phyloP scores from a whole-genome alignment of 2,113 vertebrate species.

The Taxidea taxus region DNA sequence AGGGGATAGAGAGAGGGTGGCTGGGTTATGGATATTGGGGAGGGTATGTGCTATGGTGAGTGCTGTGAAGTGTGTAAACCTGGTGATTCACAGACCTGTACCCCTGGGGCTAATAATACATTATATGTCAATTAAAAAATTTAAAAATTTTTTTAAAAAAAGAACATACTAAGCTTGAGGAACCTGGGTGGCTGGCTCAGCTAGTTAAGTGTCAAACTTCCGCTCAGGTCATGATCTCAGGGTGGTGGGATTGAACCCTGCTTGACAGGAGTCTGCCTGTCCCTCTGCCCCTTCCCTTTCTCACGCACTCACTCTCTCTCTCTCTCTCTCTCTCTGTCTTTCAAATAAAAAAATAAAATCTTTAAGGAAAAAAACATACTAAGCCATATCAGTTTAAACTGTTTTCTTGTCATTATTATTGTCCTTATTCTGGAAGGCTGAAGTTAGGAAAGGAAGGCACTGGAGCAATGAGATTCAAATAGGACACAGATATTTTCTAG shows the following conservation, averaged over 20 bases:
- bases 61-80: no score
- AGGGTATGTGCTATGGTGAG: no score
- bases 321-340: no score
- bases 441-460: not conserved
- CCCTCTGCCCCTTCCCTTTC: not conserved
- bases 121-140: no score
- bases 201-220: not conserved
- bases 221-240: not conserved
- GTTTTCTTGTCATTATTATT: not conserved
- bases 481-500: not conserved
- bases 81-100: no score
- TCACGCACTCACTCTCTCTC: rapidly evolving
- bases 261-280: not conserved
- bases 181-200: not conserved
- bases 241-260: not conserved
- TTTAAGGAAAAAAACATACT: not conserved
- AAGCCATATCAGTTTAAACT: not conserved
- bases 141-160: no score
- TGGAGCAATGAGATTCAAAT: not conserved
- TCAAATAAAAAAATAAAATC: not conserved
- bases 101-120: no score
- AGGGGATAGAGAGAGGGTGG: no score
- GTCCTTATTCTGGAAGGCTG: not conserved
- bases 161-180: no score
- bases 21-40: no score